These are phyloP conservation scores for Crossocerus cetratus DNA, from an alignment of 2,888 invertebrate genomes.

Conservation along the genomic window DNA sequence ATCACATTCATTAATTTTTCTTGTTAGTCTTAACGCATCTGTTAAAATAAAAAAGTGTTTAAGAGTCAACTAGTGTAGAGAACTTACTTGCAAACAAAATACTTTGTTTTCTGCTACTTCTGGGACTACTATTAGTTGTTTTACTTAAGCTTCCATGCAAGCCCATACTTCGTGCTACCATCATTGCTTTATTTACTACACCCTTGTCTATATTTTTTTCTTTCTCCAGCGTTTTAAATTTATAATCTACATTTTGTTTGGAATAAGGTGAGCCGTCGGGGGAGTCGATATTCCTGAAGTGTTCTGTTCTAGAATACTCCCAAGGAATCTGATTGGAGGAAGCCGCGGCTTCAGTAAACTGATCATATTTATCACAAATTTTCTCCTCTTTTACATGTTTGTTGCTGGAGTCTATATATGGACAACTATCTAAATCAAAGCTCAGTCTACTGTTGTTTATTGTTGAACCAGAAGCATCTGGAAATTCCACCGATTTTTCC, in stretches of 20 bases:
- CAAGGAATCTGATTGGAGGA: conserved; percentile 29
- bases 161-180: conserved; percentile 76
- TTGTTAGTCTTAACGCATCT: neutral
- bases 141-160: conserved; percentile 71
- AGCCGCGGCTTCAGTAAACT: conserved; percentile 59
- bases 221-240: conserved; percentile 62
- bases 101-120: conserved; percentile 77
- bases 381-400: conserved; percentile 59
- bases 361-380: conserved; percentile 59
- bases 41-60: too few relatives aligned
- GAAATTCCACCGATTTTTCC: conserved; percentile 66
- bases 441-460: conserved; percentile 42
- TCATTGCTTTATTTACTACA: conserved; percentile 76
- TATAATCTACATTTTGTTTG: conserved; percentile 58
- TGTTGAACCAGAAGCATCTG: conserved; percentile 57
- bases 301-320: conserved; percentile 39
- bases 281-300: conserved; percentile 54
- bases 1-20: conserved; percentile 11
- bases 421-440: conserved; percentile 25
- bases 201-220: conserved; percentile 72
- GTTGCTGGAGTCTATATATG: conserved; percentile 53
- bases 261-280: conserved; percentile 65
- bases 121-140: conserved; percentile 72
- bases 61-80: conserved; percentile 5
- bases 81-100: conserved; percentile 85